Evolutionary conservation across 1,140 invertebrate species (phyloP).

Genomic region (Drosophila virilis): DNA sequence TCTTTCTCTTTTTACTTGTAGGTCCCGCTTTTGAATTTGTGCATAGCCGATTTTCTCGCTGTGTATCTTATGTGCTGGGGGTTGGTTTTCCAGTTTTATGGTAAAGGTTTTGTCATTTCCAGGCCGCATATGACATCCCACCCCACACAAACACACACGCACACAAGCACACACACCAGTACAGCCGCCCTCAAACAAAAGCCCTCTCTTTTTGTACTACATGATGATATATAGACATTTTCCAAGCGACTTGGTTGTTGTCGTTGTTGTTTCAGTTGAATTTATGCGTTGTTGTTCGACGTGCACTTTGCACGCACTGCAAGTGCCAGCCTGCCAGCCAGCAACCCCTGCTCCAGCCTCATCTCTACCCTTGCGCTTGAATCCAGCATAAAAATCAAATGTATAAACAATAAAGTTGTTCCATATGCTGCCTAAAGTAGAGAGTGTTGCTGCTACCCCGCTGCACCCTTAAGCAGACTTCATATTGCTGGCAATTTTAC

Average conservation of each 20-base stretch:
- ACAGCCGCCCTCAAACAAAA: background rate
- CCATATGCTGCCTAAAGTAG: conserved; percentile 58
- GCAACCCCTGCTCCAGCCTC: background rate
- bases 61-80: conserved; percentile 59
- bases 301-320: conserved; percentile 59
- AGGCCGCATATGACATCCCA: conserved; percentile 22
- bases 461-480: conserved; percentile 24
- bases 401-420: conserved; percentile 78
- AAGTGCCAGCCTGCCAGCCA: conserved; percentile 28
- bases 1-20: conserved; percentile 13
- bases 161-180: background rate
- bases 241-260: conserved; percentile 60
- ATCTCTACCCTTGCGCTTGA: background rate
- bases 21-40: conserved; percentile 47
- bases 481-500: conserved; percentile 67
- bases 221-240: conserved; percentile 80
- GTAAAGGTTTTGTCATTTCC: conserved; percentile 37
- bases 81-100: conserved; percentile 58
- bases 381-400: conserved; percentile 64
- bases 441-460: conserved; percentile 15
- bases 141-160: background rate
- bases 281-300: conserved; percentile 66
- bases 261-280: conserved; percentile 35
- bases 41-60: conserved; percentile 59
- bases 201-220: conserved; percentile 21